Conservation (phyloP, 2,113 vertebrate genomes). For the Vulpes vulpes region DNA sequence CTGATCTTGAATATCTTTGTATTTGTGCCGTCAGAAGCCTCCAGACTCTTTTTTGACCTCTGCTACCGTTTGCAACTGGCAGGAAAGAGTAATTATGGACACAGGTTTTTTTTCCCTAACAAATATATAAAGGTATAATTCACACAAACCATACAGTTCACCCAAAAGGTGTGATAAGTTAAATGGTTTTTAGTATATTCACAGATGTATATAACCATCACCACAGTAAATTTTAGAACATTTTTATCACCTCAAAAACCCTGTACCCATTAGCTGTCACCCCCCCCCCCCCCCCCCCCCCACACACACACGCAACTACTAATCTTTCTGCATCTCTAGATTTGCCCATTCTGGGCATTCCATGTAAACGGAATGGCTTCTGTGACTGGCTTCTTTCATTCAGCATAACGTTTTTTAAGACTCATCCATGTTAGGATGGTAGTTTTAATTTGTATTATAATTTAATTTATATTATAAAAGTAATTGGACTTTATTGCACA, state of each 20-base stretch:
- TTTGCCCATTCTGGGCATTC: background rate
- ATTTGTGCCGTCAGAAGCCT: background rate
- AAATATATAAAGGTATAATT: slow-evolving; percentile 21
- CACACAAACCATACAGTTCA: background rate
- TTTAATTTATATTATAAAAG: slow-evolving; percentile 40
- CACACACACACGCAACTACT: no score
- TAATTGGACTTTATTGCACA: slow-evolving; percentile 34
- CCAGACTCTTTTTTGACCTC: background rate
- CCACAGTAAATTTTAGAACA: background rate
- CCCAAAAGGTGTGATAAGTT: background rate
- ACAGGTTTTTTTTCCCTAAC: slow-evolving; percentile 30
- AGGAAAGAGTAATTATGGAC: slow-evolving; percentile 1
- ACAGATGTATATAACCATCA: background rate
- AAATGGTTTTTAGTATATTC: background rate
- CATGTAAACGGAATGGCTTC: background rate
- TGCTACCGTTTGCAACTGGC: slow-evolving; percentile 37
- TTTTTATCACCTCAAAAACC: background rate
- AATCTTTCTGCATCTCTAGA: background rate
- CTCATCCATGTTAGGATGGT: background rate
- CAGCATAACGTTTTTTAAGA: slow-evolving; percentile 34
- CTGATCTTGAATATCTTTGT: background rate
- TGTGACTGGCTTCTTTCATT: background rate
- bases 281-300: background rate
- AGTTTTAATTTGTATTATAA: slow-evolving; percentile 47
- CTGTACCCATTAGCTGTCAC: background rate